Base-by-base conservation (phyloP, 37 sponge, comb jelly and placozoan genomes). In the Diacarnus erythraeanus region DNA sequence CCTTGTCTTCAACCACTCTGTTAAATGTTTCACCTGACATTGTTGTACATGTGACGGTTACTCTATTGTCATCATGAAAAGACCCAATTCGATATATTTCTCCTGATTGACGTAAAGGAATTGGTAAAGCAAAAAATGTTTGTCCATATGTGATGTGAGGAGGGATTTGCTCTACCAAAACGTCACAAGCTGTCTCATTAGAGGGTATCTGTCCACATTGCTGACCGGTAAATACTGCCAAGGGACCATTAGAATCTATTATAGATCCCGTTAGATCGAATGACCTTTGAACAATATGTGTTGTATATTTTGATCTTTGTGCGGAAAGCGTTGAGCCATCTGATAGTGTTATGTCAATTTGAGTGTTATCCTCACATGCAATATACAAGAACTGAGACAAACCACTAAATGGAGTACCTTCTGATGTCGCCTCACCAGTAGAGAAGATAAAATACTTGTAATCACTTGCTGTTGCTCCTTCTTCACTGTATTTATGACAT, bases 141-240 rank as follows among this genome's bases (percentile, higher is more conserved):
- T 34, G 72, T 20, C 88, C 88, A 33, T 42, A 76, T 9, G 42
- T 56, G 1, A 38, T 39, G 9, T 43, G 38, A 30, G 79, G 74
- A 31, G 88, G 88, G 2, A 88, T 58, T 56, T 88, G 88, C 43
- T 88, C 88, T 18, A 88, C 57, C 8, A 88, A 57, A 42, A 77
- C 78, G 42, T 88, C 83, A 71, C 88, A 88, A 35, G 77, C 63
- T 21, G 83, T 51, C 26, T 37, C 35, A 9, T 21, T 43, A 18
- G 8, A 38, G 17, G 88, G 83, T 30, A 82, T 66, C 5, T 66
- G 64, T n/a, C 70, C 83, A 88, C 88, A 88, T 26, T 59, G 59
- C 43, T 88, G 83, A 12, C 88, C 80, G 37, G 59, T 35, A 20
- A 79, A 70, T 1, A 79, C 70, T 3, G 80, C 42, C 22, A 87